Percentiles rank a stretch among this genome's conserved stretches.
Evolutionary conservation across 2,113 vertebrate genomes (phyloP).

Genomic region (Tylochromis polylepis): DNA sequence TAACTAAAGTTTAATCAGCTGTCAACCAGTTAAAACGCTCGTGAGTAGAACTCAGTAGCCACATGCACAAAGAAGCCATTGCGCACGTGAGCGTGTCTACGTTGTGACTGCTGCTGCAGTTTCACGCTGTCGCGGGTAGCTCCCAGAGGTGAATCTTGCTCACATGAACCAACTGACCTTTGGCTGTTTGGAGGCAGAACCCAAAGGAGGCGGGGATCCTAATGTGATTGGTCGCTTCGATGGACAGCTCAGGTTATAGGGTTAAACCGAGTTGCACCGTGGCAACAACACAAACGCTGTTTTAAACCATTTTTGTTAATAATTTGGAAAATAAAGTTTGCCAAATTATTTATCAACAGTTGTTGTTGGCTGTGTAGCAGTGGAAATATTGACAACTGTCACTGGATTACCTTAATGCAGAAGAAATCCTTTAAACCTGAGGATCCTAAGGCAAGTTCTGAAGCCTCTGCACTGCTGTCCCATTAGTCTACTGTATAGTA

Average conservation of each 20-base stretch:
- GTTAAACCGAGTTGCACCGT: too few species aligned
- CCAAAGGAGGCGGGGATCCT: neutral
- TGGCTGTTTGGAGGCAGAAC: too few species aligned
- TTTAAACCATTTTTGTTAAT: too few species aligned
- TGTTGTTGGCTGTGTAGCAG: accelerated
- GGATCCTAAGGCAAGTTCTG: too few species aligned
- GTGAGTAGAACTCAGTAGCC: neutral
- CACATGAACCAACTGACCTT: too few species aligned
- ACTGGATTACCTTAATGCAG: neutral
- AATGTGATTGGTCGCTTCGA: neutral
- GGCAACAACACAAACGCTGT: too few species aligned
- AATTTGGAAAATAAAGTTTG: too few species aligned
- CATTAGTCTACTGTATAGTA: neutral
- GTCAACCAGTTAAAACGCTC: neutral
- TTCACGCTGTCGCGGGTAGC: neutral
- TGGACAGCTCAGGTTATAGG: neutral
- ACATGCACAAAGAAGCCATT: neutral
- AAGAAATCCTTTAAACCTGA: neutral
- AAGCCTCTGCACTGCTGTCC: neutral
- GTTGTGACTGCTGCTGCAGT: neutral
- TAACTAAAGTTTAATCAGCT: neutral
- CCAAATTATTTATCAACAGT: too few species aligned
- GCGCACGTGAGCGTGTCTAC: neutral
- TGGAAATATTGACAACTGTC: neutral
- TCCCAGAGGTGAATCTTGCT: too few species aligned